phyloP scores from a whole-genome alignment of 2,113 vertebrate genomes.

The Phalacrocorax pelagicus region DNA sequence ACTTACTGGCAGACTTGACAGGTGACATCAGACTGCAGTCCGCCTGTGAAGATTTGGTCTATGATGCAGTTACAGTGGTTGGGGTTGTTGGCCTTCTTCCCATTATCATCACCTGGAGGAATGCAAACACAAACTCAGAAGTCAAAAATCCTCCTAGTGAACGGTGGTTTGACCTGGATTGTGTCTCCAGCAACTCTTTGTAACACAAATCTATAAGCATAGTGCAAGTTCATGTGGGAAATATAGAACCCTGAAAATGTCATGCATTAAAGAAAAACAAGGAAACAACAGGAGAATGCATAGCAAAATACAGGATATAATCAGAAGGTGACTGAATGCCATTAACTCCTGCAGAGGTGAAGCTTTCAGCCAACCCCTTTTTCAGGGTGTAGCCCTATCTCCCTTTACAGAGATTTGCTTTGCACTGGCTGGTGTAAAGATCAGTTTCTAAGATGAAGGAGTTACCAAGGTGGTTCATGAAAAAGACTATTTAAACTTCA shows the following conservation, averaged over 20 bases:
- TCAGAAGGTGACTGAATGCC: background rate
- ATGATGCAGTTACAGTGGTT: conserved; percentile 99
- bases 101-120: conserved; percentile 90
- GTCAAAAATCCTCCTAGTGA: background rate
- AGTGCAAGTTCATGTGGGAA: background rate
- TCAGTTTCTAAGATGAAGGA: background rate
- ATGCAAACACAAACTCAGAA: conserved; percentile 30
- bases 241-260: background rate
- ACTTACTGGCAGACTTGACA: conserved; percentile 98
- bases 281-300: background rate
- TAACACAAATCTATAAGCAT: background rate
- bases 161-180: background rate
- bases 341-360: background rate
- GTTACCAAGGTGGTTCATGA: background rate
- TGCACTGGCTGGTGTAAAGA: background rate
- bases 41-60: conserved; percentile 97
- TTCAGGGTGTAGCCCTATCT: background rate
- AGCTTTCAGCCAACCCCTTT: background rate
- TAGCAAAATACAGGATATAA: background rate
- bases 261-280: background rate
- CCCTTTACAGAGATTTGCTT: background rate
- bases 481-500: background rate
- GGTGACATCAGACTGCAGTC: conserved; percentile 96
- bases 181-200: background rate
- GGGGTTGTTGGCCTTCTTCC: conserved; percentile 97